A percentile compares a stretch with the other conserved stretches of the same genome.
phyloP scores from a whole-genome alignment of 1,140 invertebrate species.

The Rhopalosiphum padi region DNA sequence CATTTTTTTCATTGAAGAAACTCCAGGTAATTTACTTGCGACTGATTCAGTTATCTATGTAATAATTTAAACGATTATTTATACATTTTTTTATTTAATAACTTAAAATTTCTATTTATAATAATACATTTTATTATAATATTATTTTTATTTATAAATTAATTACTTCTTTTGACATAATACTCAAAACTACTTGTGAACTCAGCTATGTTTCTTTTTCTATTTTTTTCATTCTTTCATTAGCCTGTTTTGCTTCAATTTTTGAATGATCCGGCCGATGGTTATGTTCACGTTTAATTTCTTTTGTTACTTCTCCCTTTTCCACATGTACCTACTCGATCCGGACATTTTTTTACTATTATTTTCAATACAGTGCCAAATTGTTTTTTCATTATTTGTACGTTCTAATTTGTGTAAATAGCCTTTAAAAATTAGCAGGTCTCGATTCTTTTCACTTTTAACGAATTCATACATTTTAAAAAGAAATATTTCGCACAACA shows the following conservation, averaged over 20 bases:
- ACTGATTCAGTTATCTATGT: not conserved
- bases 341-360: constrained; percentile 1
- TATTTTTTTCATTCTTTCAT: not conserved
- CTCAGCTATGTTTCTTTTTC: not conserved
- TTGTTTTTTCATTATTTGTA: not conserved
- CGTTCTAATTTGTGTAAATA: constrained; percentile 8
- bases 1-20: no score
- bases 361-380: constrained; percentile 3
- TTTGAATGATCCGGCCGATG: not conserved
- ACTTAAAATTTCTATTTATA: not conserved
- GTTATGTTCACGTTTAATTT: not conserved
- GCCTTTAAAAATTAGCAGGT: not conserved
- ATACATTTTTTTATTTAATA: not conserved
- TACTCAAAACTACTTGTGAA: constrained; percentile 23
- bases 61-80: not conserved
- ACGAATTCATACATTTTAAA: not conserved
- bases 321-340: not conserved
- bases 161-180: not conserved
- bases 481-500: not conserved
- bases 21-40: not conserved
- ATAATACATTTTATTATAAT: not conserved
- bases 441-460: not conserved
- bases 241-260: constrained; percentile 11
- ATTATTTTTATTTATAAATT: not conserved
- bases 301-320: constrained; percentile 22